A percentile compares a stretch with the other conserved stretches of the same genome.
These are phyloP conservation scores for Aleiodes leptofemur DNA, from an alignment of 2,888 invertebrate genomes.

Conservation along the genomic window DNA sequence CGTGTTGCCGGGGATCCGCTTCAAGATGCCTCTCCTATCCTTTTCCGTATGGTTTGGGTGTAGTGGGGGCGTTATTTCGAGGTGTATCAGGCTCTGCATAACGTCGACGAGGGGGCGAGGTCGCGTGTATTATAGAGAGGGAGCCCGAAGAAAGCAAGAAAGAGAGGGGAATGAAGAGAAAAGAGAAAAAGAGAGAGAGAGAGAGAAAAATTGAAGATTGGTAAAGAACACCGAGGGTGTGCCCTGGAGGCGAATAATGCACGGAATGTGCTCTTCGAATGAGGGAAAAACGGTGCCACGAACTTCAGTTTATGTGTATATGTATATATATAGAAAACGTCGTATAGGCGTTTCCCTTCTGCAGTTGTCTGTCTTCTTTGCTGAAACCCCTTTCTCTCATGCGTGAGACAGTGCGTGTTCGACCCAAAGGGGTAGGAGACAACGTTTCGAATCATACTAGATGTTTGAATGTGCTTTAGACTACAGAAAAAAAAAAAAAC, in stretches of 20 bases:
- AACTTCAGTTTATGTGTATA: conserved; percentile 15
- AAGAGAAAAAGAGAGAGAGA: neutral
- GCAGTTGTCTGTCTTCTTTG: conserved; percentile 7
- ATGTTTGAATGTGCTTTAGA: too few species aligned
- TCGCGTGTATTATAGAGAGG: conserved; percentile 30
- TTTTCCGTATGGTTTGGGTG: conserved; percentile 21
- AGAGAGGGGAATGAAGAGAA: conserved; percentile 34
- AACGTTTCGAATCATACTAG: too few species aligned
- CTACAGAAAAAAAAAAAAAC: too few species aligned
- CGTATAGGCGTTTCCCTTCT: conserved; percentile 23
- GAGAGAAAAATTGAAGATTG: conserved; percentile 21
- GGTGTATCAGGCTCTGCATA: conserved; percentile 45
- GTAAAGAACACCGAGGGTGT: conserved; percentile 46
- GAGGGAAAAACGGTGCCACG: conserved; percentile 14
- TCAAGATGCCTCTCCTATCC: conserved; percentile 45
- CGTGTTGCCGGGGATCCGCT: conserved; percentile 47
- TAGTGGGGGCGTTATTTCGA: conserved; percentile 41
- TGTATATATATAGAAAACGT: neutral
- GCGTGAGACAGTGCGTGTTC: conserved; percentile 10
- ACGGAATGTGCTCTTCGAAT: conserved; percentile 25
- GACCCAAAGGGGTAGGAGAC: neutral
- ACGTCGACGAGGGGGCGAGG: conserved; percentile 46
- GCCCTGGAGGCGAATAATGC: conserved; percentile 58
- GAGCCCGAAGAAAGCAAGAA: conserved; percentile 47
- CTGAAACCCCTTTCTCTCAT: neutral